Percentiles rank a stretch among this genome's conserved stretches.
phyloP scores from a whole-genome alignment of 2,888 invertebrate genomes.

The Tenthredo distinguenda region DNA sequence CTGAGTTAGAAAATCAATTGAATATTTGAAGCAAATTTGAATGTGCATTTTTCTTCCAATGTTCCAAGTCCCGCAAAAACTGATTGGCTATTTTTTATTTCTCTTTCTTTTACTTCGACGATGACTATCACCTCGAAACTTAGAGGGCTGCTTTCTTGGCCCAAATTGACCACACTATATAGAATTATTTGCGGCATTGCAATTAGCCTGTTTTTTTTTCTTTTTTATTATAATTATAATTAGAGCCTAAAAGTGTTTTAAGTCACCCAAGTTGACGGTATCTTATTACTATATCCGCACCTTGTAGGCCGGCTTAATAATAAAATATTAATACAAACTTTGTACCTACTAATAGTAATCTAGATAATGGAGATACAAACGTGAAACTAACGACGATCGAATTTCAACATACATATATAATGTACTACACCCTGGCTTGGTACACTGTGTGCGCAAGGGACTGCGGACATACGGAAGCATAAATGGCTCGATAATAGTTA shows the following conservation, averaged over 20 bases:
- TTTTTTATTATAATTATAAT: neutral
- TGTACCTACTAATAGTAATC: neutral
- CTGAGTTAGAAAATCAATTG: too few species aligned
- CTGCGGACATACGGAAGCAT: slow-evolving; percentile 35
- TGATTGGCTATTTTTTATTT: too few species aligned
- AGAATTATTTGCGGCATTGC: neutral
- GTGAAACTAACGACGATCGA: slow-evolving; percentile 5
- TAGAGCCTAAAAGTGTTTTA: neutral
- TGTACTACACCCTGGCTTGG: neutral
- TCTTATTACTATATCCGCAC: neutral
- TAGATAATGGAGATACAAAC: neutral
- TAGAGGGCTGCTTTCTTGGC: neutral
- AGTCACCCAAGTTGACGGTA: too few species aligned
- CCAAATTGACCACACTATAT: neutral
- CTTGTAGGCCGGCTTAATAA: neutral
- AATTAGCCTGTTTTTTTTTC: neutral
- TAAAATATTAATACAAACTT: slow-evolving; percentile 5
- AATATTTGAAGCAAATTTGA: too few species aligned
- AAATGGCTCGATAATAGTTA: slow-evolving; percentile 47
- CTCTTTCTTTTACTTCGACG: neutral
- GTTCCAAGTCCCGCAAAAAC: too few species aligned
- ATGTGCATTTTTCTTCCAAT: too few species aligned
- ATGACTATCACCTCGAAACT: neutral
- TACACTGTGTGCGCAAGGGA: slow-evolving; percentile 25
- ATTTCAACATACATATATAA: slow-evolving; percentile 7